phyloP scores from a whole-genome alignment of 2,113 vertebrate genomes.

The Prochilodus magdalenae region DNA sequence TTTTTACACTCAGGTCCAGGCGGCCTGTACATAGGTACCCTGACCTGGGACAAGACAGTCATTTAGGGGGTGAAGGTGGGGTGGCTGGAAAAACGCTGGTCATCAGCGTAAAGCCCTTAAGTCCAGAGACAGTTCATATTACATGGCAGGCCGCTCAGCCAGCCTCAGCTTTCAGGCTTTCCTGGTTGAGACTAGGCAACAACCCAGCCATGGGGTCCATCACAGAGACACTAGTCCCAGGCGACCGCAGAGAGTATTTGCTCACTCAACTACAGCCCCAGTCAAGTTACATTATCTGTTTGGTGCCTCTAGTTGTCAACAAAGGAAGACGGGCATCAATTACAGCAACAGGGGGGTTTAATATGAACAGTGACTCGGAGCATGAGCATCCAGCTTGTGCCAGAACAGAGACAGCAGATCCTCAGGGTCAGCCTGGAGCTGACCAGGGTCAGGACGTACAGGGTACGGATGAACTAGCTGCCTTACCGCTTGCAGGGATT shows the following conservation, averaged over 20 bases:
- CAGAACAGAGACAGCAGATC: constrained; percentile 87
- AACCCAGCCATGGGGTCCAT: constrained; percentile 88
- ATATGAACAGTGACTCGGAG: constrained; percentile 81
- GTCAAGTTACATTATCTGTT: constrained; percentile 90
- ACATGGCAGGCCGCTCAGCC: constrained; percentile 85
- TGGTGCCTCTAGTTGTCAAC: constrained; percentile 80
- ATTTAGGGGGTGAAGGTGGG: constrained; percentile 70
- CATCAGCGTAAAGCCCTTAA: constrained; percentile 87
- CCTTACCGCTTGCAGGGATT: constrained; percentile 87
- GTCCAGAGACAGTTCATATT: constrained; percentile 87
- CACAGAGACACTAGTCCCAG: constrained; percentile 91
- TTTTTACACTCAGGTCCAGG: constrained; percentile 86
- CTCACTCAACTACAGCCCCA: constrained; percentile 88
- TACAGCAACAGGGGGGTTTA: constrained; percentile 77
- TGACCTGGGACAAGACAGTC: constrained; percentile 77
- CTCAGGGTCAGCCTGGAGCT: constrained; percentile 76
- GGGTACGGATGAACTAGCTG: constrained; percentile 75
- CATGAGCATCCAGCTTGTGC: constrained; percentile 86
- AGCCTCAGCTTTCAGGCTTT: constrained; percentile 86
- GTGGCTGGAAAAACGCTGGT: constrained; percentile 80
- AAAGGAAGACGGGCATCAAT: constrained; percentile 72
- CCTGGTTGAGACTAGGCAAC: constrained; percentile 89
- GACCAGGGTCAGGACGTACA: constrained; percentile 81
- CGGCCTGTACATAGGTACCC: constrained; percentile 83
- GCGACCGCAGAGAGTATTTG: constrained; percentile 89